These are phyloP conservation scores for Linnaemya tessellans DNA, from an alignment of 2,888 invertebrate species.

Conservation along the genomic window DNA sequence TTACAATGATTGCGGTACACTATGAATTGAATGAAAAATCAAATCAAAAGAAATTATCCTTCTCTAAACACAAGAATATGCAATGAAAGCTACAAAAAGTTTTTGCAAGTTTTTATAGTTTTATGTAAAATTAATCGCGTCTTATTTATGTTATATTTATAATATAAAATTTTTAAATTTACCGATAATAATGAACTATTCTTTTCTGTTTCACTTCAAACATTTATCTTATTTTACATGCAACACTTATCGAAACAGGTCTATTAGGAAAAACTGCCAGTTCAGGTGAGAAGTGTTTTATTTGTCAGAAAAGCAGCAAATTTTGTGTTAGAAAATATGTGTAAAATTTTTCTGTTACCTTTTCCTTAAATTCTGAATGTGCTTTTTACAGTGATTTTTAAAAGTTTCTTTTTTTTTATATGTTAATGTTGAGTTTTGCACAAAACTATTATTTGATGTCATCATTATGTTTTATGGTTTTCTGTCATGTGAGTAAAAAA, in stretches of 20 bases:
- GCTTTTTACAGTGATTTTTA: not conserved
- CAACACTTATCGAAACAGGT: conserved; percentile 77
- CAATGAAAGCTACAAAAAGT: too few species aligned
- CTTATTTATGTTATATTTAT: not conserved
- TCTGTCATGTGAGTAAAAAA: conserved; percentile 1
- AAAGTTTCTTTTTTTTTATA: too few species aligned
- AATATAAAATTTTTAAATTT: not conserved
- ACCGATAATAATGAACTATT: conserved; percentile 34
- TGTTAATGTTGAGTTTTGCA: too few species aligned
- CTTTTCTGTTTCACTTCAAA: conserved; percentile 64
- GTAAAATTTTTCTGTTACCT: conserved; percentile 6
- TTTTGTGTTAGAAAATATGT: conserved; percentile 45
- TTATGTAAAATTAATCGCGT: too few species aligned
- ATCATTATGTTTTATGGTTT: conserved; percentile 39
- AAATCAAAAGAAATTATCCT: too few species aligned
- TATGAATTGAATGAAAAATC: too few species aligned
- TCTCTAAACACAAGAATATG: too few species aligned
- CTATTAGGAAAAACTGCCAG: conserved; percentile 83
- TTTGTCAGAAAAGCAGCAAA: conserved; percentile 31
- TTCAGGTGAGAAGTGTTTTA: conserved; percentile 79
- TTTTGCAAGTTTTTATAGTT: too few species aligned
- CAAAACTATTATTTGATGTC: conserved; percentile 23
- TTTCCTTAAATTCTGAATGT: conserved; percentile 26
- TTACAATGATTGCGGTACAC: too few species aligned
- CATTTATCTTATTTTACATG: conserved; percentile 66